phyloP scores from a whole-genome alignment of 2,888 invertebrate species.

The Hirudinaria manillensis region DNA sequence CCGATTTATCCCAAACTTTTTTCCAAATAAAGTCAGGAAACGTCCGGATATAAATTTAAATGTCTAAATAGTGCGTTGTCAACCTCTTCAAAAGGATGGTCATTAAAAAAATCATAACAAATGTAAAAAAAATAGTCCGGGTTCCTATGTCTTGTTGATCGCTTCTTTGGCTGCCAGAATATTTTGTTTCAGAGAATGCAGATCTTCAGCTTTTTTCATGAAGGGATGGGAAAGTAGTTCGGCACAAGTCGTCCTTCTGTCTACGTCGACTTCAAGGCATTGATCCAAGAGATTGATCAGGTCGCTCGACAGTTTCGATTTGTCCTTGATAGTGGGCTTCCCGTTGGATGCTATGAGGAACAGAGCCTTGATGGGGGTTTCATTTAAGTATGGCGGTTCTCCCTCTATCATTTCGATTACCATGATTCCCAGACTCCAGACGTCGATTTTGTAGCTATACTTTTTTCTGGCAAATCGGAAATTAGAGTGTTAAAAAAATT shows the following conservation, averaged over 20 bases:
- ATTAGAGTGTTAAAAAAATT: not conserved
- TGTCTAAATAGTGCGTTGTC: no score
- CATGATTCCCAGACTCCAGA: constrained; percentile 98
- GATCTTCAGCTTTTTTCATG: constrained; percentile 86
- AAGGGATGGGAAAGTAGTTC: constrained; percentile 75
- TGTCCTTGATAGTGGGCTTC: constrained; percentile 89
- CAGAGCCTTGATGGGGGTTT: constrained; percentile 79
- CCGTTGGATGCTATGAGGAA: constrained; percentile 43
- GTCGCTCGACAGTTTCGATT: constrained; percentile 83
- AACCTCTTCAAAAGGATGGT: no score
- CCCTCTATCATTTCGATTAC: constrained; percentile 99
- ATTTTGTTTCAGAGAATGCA: constrained; percentile 89
- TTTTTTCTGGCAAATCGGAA: constrained; percentile 66
- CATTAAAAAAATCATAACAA: no score
- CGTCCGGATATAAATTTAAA: no score
- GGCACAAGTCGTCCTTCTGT: constrained; percentile 57
- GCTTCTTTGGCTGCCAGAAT: constrained; percentile 60
- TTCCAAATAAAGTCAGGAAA: no score
- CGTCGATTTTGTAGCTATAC: constrained; percentile 95
- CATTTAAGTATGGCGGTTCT: constrained; percentile 96
- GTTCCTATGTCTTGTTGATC: not conserved
- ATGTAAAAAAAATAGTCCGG: no score
- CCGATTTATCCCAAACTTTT: no score
- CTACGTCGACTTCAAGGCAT: constrained; percentile 60
- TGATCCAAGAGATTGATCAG: constrained; percentile 77